Percentiles rank a stretch among this genome's conserved stretches.
Evolutionary conservation across 2,113 vertebrate genomes (phyloP).

Genomic region (Motacilla tschutschensis): DNA sequence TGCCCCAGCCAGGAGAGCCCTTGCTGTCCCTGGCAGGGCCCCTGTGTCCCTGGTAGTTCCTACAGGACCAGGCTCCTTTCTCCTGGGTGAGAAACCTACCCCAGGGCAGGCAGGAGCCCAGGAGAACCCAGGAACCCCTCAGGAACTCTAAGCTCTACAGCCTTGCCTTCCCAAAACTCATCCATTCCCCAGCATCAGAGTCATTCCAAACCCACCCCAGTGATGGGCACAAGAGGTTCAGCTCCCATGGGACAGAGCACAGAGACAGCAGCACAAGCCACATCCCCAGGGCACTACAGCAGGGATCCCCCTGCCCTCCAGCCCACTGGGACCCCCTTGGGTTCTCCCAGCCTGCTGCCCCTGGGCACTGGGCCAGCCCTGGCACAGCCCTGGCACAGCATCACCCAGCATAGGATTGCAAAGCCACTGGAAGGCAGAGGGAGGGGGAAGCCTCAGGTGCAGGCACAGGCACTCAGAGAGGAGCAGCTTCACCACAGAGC

Average conservation of each 20-base stretch:
- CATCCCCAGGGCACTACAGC: background rate
- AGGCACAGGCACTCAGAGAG: background rate
- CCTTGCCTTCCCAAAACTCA: background rate
- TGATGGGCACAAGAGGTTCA: background rate
- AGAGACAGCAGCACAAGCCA: background rate
- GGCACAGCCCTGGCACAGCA: background rate
- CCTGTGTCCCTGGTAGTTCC: background rate
- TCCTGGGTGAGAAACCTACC: background rate
- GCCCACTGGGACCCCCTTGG: rapidly evolving
- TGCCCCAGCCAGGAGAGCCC: background rate
- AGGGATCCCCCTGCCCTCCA: background rate
- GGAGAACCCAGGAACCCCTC: background rate
- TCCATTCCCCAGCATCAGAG: background rate
- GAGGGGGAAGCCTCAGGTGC: background rate
- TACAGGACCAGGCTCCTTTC: background rate
- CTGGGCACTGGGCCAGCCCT: background rate
- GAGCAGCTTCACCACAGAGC: background rate
- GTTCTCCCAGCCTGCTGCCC: background rate
- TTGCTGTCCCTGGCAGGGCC: background rate
- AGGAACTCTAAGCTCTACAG: background rate
- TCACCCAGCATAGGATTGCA: background rate
- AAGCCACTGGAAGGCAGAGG: background rate
- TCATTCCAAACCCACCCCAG: background rate
- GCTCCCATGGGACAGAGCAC: background rate
- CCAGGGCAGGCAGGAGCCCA: background rate